These are phyloP conservation scores for Melanogrammus aeglefinus DNA, from an alignment of 2,797 vertebrate genomes.

Conservation along the genomic window DNA sequence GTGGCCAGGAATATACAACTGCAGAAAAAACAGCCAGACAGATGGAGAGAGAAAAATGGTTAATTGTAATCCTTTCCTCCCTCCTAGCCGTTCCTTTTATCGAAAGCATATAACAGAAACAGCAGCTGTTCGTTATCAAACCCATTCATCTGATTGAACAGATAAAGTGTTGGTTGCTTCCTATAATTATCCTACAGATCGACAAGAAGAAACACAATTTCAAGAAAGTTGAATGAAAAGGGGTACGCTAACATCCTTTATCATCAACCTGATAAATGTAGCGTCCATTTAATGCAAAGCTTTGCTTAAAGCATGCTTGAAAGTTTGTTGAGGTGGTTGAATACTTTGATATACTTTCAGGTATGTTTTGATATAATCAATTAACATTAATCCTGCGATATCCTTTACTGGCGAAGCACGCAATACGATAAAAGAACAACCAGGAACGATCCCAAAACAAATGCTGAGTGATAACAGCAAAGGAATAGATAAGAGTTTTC, in stretches of 20 bases:
- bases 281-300: neutral
- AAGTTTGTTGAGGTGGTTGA: neutral
- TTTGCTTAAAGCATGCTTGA: neutral
- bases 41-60: too few relatives aligned
- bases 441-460: conserved; percentile 16
- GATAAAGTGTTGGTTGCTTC: neutral
- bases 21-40: too few relatives aligned
- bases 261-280: neutral
- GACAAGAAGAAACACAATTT: neutral
- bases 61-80: conserved; percentile 1
- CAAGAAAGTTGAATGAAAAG: neutral
- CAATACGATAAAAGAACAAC: neutral
- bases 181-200: neutral
- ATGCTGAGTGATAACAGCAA: conserved; percentile 26
- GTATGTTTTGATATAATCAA: neutral
- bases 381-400: neutral
- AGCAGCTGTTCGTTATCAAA: neutral
- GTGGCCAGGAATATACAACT: too few relatives aligned
- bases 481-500: conserved; percentile 7
- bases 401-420: neutral
- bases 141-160: neutral
- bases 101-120: too few relatives aligned
- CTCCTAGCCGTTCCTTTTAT: too few relatives aligned
- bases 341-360: neutral
- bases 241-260: neutral